phyloP scores from a whole-genome alignment of 2,888 invertebrate species.

The Caenorhabditis sp. region DNA sequence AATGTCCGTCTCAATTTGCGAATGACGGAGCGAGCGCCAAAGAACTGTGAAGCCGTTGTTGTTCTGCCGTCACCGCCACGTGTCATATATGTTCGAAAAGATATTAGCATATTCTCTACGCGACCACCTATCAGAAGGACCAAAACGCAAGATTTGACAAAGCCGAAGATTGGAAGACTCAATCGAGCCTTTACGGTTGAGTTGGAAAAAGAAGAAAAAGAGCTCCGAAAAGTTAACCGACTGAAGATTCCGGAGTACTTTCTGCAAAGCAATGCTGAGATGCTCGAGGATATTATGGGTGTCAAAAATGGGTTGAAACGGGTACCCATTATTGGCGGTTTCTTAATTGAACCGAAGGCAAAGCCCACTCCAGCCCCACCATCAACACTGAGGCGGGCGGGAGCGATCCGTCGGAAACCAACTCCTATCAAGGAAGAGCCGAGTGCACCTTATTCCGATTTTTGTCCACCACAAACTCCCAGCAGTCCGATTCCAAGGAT shows the following conservation, averaged over 20 bases:
- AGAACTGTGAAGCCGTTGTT: conserved; percentile 61
- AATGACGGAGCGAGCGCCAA: conserved; percentile 75
- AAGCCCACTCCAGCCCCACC: conserved; percentile 46
- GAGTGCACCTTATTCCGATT: conserved; percentile 65
- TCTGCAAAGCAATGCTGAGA: conserved; percentile 66
- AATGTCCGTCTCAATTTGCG: conserved; percentile 78
- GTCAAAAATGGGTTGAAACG: conserved; percentile 69
- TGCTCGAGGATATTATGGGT: conserved; percentile 69
- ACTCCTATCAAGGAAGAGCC: conserved; percentile 57
- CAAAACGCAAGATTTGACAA: conserved; percentile 63
- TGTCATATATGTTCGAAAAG: conserved; percentile 61
- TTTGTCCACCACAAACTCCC: conserved; percentile 54
- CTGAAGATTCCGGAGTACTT: conserved; percentile 74
- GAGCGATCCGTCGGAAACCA: conserved; percentile 66
- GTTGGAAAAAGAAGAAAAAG: conserved; percentile 62
- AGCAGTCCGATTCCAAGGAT: conserved; percentile 55
- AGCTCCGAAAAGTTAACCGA: conserved; percentile 67
- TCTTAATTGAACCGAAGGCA: conserved; percentile 62
- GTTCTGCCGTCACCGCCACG: conserved; percentile 69
- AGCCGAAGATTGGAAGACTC: conserved; percentile 66
- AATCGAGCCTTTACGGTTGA: conserved; percentile 69
- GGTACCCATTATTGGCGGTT: conserved; percentile 70
- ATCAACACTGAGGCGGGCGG: conserved; percentile 60
- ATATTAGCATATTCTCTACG: conserved; percentile 54
- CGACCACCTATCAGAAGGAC: conserved; percentile 52